Evolutionary conservation across 2,113 vertebrate genomes (phyloP), one percentile per base, ranked within the genome.

Genomic region (Tetraodon nigroviridis): DNA sequence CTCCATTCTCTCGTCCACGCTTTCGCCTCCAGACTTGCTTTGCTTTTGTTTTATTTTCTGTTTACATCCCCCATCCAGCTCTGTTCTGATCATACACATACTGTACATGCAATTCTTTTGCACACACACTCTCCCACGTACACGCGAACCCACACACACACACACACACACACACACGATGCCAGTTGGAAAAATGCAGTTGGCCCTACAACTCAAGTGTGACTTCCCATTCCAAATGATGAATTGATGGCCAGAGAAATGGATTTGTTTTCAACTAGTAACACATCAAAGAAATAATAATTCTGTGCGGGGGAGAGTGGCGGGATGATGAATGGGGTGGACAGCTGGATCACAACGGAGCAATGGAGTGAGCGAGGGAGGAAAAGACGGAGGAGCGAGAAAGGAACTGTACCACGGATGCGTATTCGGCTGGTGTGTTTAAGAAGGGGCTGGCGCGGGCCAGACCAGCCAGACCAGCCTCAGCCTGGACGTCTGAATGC

Each of bases 261-360:
- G 81, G 89, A 92, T 92, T 92, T 91, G 89, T 92, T 91, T 91
- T 90, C 86, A 88, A 89, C 88, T 86, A 86, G 87, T 90, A 89
- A 89, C 89, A 89, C 87, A 88, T 90, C 86, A 89, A 89, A 90
- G 86, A 89, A 90, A 91, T 86, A 90, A 90, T 90, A 89, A 92
- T 91, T 91, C 84, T 84, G 84, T 83, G 79, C 56, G 78, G 83
- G 82, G 81, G 81, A 81, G 84, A 82, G 84, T 87, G 87, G 85
- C 67, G 78, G 82, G 70, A 88, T 90, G 90, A 90, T 90, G 87
- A 88, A 90, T 90, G 85, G 82, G 75, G 55, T 76, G 83, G 89
- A 89, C 84, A 87, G 85, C 84, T 86, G 80, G 87, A 90, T 88
- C 87, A 88, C 81, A 88, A 82, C 63, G 77, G 80, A 86, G 84